Base-by-base conservation (phyloP, 92 coral and sea anemone species). In the Actinernus sp. region DNA sequence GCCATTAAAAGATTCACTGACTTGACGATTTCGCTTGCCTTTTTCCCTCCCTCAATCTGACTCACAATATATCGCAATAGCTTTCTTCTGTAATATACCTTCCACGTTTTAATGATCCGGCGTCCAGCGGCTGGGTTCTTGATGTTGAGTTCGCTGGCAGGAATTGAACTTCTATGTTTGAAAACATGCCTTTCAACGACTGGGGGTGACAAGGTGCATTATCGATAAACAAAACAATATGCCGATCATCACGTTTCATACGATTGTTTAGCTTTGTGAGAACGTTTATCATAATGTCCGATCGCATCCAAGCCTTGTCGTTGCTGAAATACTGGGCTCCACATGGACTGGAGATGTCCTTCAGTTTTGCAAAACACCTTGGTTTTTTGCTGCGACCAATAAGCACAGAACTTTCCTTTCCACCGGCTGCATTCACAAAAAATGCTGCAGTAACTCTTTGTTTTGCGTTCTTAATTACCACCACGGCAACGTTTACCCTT, bases 401-500 rank as follows among this genome's bases (percentile, higher is more conserved):
- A 11, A 79, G 60, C 52, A 69, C 49, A 4, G 66, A 73, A 26
- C 43, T 66, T 61, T 41, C 65, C 65, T 79, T 53, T 23, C 47
- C 65, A 23, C 76, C 76, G 19, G 50, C 50, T 2, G 59, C 63
- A 58, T 40, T 13, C 33, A 47, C 63, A 33, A 66, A 55, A 18
- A 67, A 55, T 14, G 80, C 87, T 31, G 61, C 79, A 18, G 68
- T 71, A 18, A 44, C 41, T 40, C 67, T 49, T 58, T 79, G 49
- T 27, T 79, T 79, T 26, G 87, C 54, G 25, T 79, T 70, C 37
- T n/a, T n/a, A n/a, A n/a, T 79, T 50, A 3, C 86, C 80, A 24
- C 79, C 73, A 17, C 55, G 27, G 49, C 73, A 79, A 18, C 58
- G 26, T 17, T 63, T 80, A 19, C 56, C 73, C 59, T 43, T 73